Conservation (phyloP, 2,888 invertebrate genomes). For the Maniola hyperantus region DNA sequence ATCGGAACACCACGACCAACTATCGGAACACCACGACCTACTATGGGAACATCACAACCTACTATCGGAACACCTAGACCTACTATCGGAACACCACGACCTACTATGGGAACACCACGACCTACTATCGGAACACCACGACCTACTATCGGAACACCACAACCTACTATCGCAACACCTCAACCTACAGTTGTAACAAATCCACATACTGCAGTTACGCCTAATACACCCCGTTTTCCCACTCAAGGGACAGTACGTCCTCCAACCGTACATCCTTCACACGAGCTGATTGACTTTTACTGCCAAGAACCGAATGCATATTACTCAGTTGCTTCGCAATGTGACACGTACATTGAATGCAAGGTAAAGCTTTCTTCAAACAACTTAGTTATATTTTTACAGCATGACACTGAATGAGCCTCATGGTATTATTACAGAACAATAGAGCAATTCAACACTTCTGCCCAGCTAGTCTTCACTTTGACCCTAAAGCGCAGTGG, state of each 20-base stretch:
- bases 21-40: background rate
- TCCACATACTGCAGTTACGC: background rate
- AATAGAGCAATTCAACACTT: constrained; percentile 85
- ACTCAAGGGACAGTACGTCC: background rate
- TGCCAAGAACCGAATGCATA: constrained; percentile 56
- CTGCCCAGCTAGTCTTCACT: constrained; percentile 91
- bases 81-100: no score
- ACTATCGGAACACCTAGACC: background rate
- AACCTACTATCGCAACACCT: background rate
- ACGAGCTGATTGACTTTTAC: constrained; percentile 30
- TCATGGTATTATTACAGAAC: constrained; percentile 55
- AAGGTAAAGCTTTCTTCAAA: constrained; percentile 49
- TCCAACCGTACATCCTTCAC: background rate
- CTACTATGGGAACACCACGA: no score
- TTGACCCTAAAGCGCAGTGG: constrained; percentile 84
- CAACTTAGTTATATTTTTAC: background rate
- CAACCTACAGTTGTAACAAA: background rate
- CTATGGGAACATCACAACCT: background rate
- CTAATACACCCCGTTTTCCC: background rate
- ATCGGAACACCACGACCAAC: background rate
- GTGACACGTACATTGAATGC: constrained; percentile 87
- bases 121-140: background rate
- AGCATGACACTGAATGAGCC: background rate
- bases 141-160: background rate
- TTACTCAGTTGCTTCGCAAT: constrained; percentile 80